phyloP scores from a whole-genome alignment of 2,113 vertebrate species.

The Actenoides hombroni region DNA sequence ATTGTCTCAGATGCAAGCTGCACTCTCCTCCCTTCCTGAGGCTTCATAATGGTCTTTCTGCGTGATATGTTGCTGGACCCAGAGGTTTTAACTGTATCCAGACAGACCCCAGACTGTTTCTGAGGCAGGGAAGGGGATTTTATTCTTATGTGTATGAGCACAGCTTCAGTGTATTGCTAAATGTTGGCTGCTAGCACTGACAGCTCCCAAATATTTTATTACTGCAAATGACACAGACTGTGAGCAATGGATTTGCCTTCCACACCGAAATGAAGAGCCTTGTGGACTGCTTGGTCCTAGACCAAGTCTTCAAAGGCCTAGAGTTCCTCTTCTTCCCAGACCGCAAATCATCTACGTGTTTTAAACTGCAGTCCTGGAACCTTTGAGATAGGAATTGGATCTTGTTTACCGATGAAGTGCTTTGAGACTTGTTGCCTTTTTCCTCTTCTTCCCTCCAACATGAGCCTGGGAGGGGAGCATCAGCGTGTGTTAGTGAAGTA shows the following conservation, averaged over 20 bases:
- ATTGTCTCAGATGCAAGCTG: not conserved
- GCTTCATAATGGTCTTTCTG: not conserved
- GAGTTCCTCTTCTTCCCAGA: not conserved
- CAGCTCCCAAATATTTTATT: conserved; percentile 28
- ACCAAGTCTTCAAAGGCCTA: not conserved
- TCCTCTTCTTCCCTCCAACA: not conserved
- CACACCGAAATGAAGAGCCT: conserved; percentile 9
- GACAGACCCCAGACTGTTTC: not conserved
- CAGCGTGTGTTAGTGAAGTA: not conserved
- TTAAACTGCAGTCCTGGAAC: conserved; percentile 34
- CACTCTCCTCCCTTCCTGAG: not conserved
- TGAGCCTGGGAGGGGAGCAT: not conserved
- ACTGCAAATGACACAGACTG: conserved; percentile 14
- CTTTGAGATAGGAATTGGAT: conserved; percentile 41
- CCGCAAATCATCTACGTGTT: not conserved
- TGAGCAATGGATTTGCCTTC: conserved; percentile 50
- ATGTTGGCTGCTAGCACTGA: conserved; percentile 32
- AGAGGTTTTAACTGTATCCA: not conserved
- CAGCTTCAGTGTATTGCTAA: conserved; percentile 43
- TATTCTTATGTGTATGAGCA: not conserved
- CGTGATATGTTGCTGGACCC: not conserved
- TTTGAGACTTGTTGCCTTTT: conserved; percentile 64
- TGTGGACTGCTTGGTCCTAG: not conserved
- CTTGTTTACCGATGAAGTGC: conserved; percentile 49
- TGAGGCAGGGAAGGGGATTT: conserved; percentile 1